Conservation (phyloP, 2,888 invertebrate genomes). For the Acanthoscelides obtectus region DNA sequence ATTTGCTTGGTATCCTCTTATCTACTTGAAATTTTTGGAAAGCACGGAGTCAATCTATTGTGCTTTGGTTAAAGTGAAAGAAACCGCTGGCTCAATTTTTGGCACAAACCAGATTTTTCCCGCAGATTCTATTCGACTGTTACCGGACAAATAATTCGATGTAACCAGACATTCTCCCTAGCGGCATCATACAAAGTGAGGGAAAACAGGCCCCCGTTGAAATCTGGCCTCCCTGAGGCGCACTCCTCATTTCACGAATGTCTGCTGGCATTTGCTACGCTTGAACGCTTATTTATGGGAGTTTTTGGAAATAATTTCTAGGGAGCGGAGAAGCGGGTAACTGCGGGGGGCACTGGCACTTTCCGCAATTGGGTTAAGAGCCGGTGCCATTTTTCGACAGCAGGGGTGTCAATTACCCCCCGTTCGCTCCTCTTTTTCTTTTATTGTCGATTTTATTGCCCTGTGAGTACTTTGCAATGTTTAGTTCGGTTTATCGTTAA, state of each 20-base stretch:
- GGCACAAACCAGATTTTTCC: too few species aligned
- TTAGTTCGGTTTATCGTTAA: neutral
- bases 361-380: conserved; percentile 1
- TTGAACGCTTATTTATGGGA: conserved; percentile 2
- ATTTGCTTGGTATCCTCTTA: too few species aligned
- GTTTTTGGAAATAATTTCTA: conserved; percentile 1
- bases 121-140: too few species aligned
- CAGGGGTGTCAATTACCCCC: neutral
- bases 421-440: neutral
- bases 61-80: too few species aligned
- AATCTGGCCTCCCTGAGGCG: neutral
- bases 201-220: neutral
- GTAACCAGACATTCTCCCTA: neutral
- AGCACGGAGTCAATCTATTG: too few species aligned
- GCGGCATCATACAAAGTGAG: neutral
- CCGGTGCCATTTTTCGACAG: neutral
- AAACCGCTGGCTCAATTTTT: too few species aligned
- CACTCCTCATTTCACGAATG: conserved; percentile 1
- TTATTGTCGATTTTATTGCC: neutral
- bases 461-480: neutral
- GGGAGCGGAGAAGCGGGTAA: neutral
- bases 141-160: neutral
- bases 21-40: too few species aligned
- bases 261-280: conserved; percentile 1
- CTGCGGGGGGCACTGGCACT: neutral